A percentile compares a stretch with the other conserved stretches of the same genome.
Conservation (phyloP, 2,888 invertebrate genomes). For the Hypselothyrea guttata region DNA sequence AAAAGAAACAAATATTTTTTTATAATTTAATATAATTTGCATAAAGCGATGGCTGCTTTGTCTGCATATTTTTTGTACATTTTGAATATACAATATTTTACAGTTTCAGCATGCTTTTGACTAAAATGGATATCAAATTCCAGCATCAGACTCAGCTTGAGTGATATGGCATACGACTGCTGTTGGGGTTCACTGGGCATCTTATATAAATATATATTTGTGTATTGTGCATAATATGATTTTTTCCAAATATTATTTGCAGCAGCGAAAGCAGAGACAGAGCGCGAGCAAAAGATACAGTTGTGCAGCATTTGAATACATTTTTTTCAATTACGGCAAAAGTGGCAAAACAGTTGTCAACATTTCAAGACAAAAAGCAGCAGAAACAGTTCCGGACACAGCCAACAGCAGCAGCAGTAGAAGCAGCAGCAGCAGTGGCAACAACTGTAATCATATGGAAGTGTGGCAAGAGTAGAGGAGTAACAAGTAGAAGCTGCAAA, state of each 20-base stretch:
- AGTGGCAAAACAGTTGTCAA: slow-evolving; percentile 77
- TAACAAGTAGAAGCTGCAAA: slow-evolving; percentile 20
- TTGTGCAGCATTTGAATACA: slow-evolving; percentile 52
- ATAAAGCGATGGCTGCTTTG: too few relatives aligned
- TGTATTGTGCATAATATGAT: too few relatives aligned
- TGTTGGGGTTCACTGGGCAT: too few relatives aligned
- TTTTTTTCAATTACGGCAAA: slow-evolving; percentile 77
- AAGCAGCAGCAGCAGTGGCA: slow-evolving; percentile 11
- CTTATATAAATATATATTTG: too few relatives aligned
- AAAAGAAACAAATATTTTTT: too few relatives aligned
- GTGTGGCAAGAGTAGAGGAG: not conserved
- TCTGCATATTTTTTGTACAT: too few relatives aligned
- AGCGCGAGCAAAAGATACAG: slow-evolving; percentile 8
- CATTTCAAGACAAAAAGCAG: slow-evolving; percentile 63
- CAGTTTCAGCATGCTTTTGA: too few relatives aligned
- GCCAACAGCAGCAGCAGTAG: slow-evolving; percentile 28
- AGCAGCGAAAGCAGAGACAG: not conserved
- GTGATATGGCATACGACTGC: too few relatives aligned
- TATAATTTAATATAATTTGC: too few relatives aligned
- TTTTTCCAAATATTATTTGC: not conserved
- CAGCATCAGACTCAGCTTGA: too few relatives aligned
- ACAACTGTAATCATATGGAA: not conserved
- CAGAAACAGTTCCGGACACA: slow-evolving; percentile 42
- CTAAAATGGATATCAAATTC: too few relatives aligned
- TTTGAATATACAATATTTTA: too few relatives aligned